phyloP scores from a whole-genome alignment of 2,888 invertebrate species.

The Nebria brevicollis region DNA sequence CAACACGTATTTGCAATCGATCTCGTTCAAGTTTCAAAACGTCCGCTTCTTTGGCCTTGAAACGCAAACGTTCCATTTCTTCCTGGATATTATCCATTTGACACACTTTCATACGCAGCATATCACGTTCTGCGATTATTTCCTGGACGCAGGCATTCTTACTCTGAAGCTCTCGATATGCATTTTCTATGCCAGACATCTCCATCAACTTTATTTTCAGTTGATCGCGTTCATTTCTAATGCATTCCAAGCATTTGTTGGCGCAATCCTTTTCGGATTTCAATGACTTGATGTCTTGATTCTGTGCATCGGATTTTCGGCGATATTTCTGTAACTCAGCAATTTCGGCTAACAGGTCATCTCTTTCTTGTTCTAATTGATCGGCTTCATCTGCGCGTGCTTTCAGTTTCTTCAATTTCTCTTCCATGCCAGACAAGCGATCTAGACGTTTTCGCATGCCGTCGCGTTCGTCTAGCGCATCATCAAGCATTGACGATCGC shows the following conservation, averaged over 20 bases:
- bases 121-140: constrained; percentile 49
- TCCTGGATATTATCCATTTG: constrained; percentile 27
- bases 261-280: constrained; percentile 23
- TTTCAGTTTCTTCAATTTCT: constrained; percentile 6
- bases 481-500: constrained; percentile 54
- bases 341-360: constrained; percentile 18
- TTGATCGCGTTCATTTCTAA: constrained; percentile 59
- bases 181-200: constrained; percentile 52
- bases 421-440: constrained; percentile 9
- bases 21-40: constrained; percentile 58
- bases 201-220: constrained; percentile 58
- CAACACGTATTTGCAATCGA: constrained; percentile 51
- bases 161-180: constrained; percentile 48
- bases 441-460: constrained; percentile 54
- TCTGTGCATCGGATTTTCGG: neutral
- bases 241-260: constrained; percentile 53
- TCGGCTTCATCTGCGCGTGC: constrained; percentile 31
- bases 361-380: constrained; percentile 2
- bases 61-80: constrained; percentile 54
- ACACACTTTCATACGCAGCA: constrained; percentile 51
- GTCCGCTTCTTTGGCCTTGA: constrained; percentile 56
- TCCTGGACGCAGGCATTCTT: constrained; percentile 5
- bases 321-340: constrained; percentile 17
- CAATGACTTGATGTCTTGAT: constrained; percentile 8
- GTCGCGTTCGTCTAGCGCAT: constrained; percentile 55